Percentiles rank a stretch among this genome's conserved stretches.
These are phyloP conservation scores for Conger conger DNA, from an alignment of 2,113 vertebrate genomes.

Conservation along the genomic window DNA sequence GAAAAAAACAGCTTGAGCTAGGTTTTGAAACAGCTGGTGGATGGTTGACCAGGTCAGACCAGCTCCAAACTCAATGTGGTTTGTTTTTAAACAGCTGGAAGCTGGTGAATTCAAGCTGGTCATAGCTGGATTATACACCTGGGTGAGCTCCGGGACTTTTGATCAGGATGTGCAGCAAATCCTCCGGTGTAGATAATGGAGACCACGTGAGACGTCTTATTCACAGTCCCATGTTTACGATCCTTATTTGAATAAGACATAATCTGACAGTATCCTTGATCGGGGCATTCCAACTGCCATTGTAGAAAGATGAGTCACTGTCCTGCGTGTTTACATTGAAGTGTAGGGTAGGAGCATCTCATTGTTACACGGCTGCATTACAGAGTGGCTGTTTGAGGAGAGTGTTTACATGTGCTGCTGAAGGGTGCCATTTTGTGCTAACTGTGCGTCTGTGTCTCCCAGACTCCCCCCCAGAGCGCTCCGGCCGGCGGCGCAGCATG, in stretches of 20 bases:
- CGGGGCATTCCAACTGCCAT: not conserved
- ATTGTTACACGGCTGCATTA: not conserved
- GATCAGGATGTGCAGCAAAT: not conserved
- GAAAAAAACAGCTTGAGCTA: too few relatives aligned
- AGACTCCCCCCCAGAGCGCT: constrained; percentile 93
- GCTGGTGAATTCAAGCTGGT: too few relatives aligned
- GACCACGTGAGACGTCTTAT: not conserved
- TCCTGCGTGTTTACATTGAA: not conserved
- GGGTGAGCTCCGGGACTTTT: too few relatives aligned
- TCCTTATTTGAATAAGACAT: not conserved
- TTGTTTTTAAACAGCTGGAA: too few relatives aligned
- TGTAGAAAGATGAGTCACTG: not conserved
- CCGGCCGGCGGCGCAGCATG: constrained; percentile 88
- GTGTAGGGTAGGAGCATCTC: not conserved
- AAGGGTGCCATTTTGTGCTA: constrained; percentile 6
- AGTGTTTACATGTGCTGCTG: not conserved
- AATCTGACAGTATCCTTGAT: not conserved
- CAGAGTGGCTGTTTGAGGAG: not conserved
- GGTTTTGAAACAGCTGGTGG: too few relatives aligned
- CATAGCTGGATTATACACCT: too few relatives aligned
- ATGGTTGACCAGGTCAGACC: too few relatives aligned
- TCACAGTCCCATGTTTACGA: not conserved
- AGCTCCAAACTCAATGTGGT: too few relatives aligned
- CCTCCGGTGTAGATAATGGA: not conserved
- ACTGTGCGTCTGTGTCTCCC: constrained; percentile 39